These are phyloP conservation scores for Chymomyza costata DNA, from an alignment of 1,140 invertebrate species.

Conservation along the genomic window DNA sequence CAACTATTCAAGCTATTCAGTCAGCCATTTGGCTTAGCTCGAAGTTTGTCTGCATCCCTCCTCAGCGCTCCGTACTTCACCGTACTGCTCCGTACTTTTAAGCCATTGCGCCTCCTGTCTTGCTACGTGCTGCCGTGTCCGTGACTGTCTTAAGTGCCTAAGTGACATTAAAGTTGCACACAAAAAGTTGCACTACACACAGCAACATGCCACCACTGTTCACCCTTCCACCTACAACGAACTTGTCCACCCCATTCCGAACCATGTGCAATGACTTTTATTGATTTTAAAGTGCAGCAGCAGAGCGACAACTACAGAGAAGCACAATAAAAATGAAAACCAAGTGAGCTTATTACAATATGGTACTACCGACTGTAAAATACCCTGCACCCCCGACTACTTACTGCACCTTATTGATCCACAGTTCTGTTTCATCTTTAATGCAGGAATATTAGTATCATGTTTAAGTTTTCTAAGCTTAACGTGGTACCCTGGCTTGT, in stretches of 20 bases:
- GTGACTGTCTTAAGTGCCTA: slow-evolving; percentile 45
- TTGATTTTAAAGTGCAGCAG: slow-evolving; percentile 53
- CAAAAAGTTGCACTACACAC: slow-evolving; percentile 48
- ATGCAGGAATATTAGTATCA: no score
- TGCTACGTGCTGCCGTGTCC: slow-evolving; percentile 15
- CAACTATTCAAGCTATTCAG: background rate
- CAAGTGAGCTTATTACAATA: no score
- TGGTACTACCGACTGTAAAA: no score
- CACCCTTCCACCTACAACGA: no score
- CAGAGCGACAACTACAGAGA: slow-evolving; percentile 4
- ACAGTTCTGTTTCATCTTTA: no score
- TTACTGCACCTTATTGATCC: no score
- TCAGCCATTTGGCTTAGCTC: slow-evolving; percentile 9
- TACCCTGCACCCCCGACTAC: no score
- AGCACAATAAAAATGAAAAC: slow-evolving; percentile 10
- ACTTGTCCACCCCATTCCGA: no score
- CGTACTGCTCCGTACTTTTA: background rate
- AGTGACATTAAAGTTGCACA: slow-evolving; percentile 58
- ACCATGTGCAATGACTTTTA: slow-evolving; percentile 30
- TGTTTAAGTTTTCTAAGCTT: no score
- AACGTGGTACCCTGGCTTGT: no score
- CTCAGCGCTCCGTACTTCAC: background rate
- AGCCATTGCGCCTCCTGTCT: background rate
- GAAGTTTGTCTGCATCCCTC: background rate
- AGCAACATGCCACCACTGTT: background rate